Conservation (phyloP, 2,797 vertebrate species). For the Threskiornis aethiopicus region DNA sequence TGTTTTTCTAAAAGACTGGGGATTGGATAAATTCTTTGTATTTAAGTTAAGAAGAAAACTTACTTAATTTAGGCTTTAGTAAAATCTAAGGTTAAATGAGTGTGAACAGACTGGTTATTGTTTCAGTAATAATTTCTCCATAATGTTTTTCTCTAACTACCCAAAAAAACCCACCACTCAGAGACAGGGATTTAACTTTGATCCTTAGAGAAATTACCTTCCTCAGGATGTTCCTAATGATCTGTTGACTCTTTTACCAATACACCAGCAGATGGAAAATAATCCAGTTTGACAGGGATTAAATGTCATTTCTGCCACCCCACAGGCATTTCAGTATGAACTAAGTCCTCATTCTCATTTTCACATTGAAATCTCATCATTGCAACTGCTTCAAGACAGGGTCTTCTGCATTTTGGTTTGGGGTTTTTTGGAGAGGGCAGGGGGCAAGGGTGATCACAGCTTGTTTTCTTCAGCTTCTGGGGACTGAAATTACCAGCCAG, state of each 20-base stretch:
- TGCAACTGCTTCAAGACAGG: neutral
- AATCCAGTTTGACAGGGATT: neutral
- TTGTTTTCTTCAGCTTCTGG: neutral
- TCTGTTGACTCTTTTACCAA: neutral
- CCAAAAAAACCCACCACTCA: accelerated
- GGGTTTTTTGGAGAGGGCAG: too few relatives aligned
- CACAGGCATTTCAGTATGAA: neutral
- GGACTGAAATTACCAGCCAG: neutral
- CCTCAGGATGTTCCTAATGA: neutral
- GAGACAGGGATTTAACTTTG: neutral
- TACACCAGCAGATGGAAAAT: neutral
- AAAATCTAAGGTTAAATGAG: neutral
- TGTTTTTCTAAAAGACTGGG: neutral
- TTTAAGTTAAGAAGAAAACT: neutral
- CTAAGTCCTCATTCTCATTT: neutral
- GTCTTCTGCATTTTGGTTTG: neutral
- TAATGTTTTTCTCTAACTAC: neutral
- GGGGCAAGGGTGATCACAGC: neutral
- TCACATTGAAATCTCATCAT: neutral
- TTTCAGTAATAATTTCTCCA: neutral
- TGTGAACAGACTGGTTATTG: neutral
- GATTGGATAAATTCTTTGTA: neutral
- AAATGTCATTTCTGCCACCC: neutral
- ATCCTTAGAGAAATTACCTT: neutral
- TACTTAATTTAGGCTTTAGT: neutral